phyloP scores from a whole-genome alignment of 37 sponge, comb jelly and placozoan genomes.

The Mnemiopsis leidyi region DNA sequence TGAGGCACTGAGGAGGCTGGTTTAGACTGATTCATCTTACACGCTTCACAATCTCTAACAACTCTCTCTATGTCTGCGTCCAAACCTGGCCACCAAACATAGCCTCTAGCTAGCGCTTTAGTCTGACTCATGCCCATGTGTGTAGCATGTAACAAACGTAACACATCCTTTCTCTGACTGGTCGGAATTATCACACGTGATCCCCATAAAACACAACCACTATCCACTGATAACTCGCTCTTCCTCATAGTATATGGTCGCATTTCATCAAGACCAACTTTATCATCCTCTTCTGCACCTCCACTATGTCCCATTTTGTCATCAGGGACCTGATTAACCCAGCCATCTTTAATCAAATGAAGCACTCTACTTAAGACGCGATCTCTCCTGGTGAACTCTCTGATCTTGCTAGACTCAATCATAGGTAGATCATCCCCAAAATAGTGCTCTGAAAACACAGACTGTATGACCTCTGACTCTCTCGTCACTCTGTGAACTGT shows the following conservation, averaged over 20 bases:
- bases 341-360: conserved; percentile 58
- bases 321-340: conserved; percentile 9
- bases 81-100: not conserved
- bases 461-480: not conserved
- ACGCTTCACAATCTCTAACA: not conserved
- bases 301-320: too few relatives aligned
- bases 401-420: conserved; percentile 43
- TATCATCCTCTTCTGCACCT: too few relatives aligned
- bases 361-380: conserved; percentile 67
- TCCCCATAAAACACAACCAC: conserved; percentile 25
- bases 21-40: not conserved
- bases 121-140: not conserved
- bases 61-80: not conserved
- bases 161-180: not conserved
- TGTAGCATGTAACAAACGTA: not conserved
- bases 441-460: not conserved
- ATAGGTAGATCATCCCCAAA: not conserved
- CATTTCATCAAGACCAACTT: too few relatives aligned
- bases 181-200: not conserved
- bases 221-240: not conserved
- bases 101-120: not conserved
- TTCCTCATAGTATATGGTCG: not conserved
- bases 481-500: not conserved
- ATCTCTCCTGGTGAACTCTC: conserved; percentile 64
- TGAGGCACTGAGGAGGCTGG: not conserved